Conservation (phyloP, 2,888 invertebrate genomes). For the Phlogophora meticulosa region DNA sequence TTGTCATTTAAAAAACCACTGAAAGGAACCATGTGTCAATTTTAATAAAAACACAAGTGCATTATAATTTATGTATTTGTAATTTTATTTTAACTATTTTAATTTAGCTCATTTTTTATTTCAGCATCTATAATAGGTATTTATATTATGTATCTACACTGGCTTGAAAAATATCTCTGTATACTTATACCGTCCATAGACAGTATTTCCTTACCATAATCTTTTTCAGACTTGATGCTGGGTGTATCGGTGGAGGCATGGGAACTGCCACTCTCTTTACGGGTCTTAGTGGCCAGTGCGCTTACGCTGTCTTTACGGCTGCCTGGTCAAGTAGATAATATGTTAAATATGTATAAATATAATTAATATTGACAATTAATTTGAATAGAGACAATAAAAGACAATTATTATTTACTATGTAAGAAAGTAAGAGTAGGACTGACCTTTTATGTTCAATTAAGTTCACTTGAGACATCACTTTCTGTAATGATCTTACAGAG, state of each 20-base stretch:
- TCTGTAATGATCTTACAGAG: not conserved
- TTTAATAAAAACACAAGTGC: too few relatives aligned
- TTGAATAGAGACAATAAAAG: not conserved
- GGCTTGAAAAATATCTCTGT: too few relatives aligned
- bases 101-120: too few relatives aligned
- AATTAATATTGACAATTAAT: not conserved
- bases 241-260: slow-evolving; percentile 89
- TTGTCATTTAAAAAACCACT: too few relatives aligned
- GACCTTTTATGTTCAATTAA: slow-evolving; percentile 17
- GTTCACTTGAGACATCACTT: slow-evolving; percentile 9
- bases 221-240: slow-evolving; percentile 87
- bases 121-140: too few relatives aligned
- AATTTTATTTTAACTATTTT: too few relatives aligned
- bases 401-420: not conserved
- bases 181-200: too few relatives aligned
- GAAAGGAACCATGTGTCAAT: too few relatives aligned
- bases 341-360: slow-evolving; percentile 40
- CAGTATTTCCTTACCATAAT: slow-evolving; percentile 79
- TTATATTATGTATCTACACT: too few relatives aligned
- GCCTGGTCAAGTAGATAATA: slow-evolving; percentile 63
- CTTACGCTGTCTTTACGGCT: slow-evolving; percentile 85
- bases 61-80: too few relatives aligned
- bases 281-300: slow-evolving; percentile 82
- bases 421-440: slow-evolving; percentile 37
- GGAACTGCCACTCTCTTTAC: slow-evolving; percentile 88